phyloP scores from a whole-genome alignment of 1,140 invertebrate genomes.

The Batillaria attramentaria region DNA sequence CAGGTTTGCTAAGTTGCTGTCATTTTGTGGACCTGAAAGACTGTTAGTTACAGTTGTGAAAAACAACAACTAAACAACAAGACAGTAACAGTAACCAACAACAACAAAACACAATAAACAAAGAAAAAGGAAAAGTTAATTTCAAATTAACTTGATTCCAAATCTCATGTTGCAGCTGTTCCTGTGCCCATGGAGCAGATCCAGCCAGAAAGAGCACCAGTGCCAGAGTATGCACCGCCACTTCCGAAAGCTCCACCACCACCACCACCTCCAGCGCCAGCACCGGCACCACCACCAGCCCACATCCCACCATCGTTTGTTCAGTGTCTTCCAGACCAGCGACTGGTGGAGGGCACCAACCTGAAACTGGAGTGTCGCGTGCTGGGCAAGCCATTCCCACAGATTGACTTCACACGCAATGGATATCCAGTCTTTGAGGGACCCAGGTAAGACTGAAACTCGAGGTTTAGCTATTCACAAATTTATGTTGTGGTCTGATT shows the following conservation, averaged over 20 bases:
- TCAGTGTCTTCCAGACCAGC: conserved; percentile 76
- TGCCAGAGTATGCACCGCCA: conserved; percentile 35
- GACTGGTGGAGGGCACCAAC: conserved; percentile 63
- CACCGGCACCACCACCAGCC: conserved; percentile 41
- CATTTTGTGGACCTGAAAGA: too few relatives aligned
- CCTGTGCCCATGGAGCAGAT: conserved; percentile 36
- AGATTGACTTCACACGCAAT: conserved; percentile 71
- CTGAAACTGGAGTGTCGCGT: conserved; percentile 71
- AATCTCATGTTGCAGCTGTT: conserved; percentile 34
- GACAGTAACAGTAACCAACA: too few relatives aligned
- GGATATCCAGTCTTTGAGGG: conserved; percentile 64
- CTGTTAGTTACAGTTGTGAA: too few relatives aligned
- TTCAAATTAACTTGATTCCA: too few relatives aligned
- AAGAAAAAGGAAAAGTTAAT: not conserved
- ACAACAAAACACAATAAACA: too few relatives aligned
- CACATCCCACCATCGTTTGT: conserved; percentile 61
- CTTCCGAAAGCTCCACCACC: conserved; percentile 36
- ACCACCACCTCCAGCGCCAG: conserved; percentile 36
- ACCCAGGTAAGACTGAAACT: conserved; percentile 61
- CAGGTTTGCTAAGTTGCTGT: too few relatives aligned
- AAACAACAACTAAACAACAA: too few relatives aligned
- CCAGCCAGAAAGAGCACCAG: conserved; percentile 22
- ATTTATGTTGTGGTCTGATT: too few relatives aligned
- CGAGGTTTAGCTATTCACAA: too few relatives aligned
- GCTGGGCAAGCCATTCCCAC: conserved; percentile 72